Evolutionary conservation across 2,888 invertebrate genomes (phyloP).

Genomic region (Epinotia brunnichana): DNA sequence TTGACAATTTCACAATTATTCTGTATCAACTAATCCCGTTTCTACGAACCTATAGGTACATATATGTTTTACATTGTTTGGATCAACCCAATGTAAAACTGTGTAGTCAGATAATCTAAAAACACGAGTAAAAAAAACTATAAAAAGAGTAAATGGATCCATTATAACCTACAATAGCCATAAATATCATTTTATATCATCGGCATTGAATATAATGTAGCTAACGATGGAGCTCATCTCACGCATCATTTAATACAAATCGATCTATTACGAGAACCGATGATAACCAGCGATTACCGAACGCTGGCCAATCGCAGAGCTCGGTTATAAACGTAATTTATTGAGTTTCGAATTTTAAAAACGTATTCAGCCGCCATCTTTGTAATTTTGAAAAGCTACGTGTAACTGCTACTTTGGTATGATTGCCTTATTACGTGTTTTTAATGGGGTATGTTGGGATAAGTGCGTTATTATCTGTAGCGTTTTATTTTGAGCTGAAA

Average conservation of each 20-base stretch:
- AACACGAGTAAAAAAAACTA: slow-evolving; percentile 3
- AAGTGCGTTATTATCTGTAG: slow-evolving; percentile 29
- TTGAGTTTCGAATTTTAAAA: slow-evolving; percentile 77
- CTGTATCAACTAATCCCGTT: no score
- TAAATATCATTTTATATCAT: slow-evolving; percentile 58
- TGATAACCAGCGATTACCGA: slow-evolving; percentile 63
- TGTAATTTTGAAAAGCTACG: slow-evolving; percentile 71
- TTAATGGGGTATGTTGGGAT: slow-evolving; percentile 47
- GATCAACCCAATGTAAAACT: slow-evolving; percentile 1
- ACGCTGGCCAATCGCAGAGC: slow-evolving; percentile 66
- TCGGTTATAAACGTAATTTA: slow-evolving; percentile 72
- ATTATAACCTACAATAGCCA: slow-evolving; percentile 34
- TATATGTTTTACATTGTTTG: background rate
- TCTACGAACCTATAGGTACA: background rate
- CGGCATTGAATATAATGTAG: slow-evolving; percentile 66
- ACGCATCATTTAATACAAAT: slow-evolving; percentile 81
- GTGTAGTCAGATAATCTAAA: slow-evolving; percentile 5
- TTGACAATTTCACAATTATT: no score
- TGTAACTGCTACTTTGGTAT: slow-evolving; percentile 67
- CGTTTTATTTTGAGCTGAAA: slow-evolving; percentile 19
- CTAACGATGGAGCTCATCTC: slow-evolving; percentile 76
- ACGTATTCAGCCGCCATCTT: slow-evolving; percentile 73
- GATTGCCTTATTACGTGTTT: slow-evolving; percentile 61
- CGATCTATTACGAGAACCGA: slow-evolving; percentile 74
- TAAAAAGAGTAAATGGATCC: slow-evolving; percentile 31